Conservation (phyloP, 2,888 invertebrate species). For the Neoscelio sp. region DNA sequence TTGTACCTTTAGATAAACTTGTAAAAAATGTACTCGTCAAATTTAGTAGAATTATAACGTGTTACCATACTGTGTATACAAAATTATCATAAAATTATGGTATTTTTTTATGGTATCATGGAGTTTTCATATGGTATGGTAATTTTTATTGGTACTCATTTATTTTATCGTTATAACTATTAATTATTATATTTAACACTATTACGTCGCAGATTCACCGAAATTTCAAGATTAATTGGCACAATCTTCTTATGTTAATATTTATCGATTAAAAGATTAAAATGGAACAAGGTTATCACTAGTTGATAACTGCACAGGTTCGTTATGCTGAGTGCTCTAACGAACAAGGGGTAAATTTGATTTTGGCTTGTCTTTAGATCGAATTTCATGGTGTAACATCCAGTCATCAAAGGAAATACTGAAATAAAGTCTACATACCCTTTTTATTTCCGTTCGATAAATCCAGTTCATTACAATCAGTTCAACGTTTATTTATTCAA, state of each 20-base stretch:
- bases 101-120: too few species aligned
- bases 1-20: too few species aligned
- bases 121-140: too few species aligned
- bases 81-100: too few species aligned
- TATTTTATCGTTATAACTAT: too few species aligned
- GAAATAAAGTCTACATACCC: neutral
- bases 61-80: too few species aligned
- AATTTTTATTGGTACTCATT: too few species aligned
- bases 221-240: neutral
- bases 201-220: neutral
- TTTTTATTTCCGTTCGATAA: too few species aligned
- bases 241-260: conserved; percentile 9
- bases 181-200: neutral
- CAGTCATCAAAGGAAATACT: conserved; percentile 1
- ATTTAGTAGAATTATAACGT: too few species aligned
- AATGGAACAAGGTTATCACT: conserved; percentile 20
- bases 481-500: too few species aligned
- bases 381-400: conserved; percentile 23
- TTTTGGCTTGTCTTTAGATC: conserved; percentile 14
- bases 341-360: conserved; percentile 17
- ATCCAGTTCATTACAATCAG: too few species aligned
- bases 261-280: conserved; percentile 12
- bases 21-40: too few species aligned
- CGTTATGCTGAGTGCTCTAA: conserved; percentile 10
- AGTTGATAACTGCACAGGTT: neutral